Conservation (phyloP, 2,888 invertebrate genomes). For the Hirtodrosophila duncani region DNA sequence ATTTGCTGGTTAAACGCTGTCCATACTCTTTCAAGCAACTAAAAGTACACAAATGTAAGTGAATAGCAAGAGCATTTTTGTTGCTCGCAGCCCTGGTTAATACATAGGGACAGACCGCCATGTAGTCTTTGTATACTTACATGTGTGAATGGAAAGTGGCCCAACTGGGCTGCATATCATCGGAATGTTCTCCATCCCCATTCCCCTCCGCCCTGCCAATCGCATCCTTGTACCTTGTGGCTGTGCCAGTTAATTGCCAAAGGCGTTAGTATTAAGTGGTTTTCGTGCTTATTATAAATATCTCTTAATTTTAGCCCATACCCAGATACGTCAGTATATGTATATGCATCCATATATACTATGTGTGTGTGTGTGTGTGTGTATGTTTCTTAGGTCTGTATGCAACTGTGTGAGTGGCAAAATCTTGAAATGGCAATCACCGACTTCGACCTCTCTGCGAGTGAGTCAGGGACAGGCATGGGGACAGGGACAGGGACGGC, state of each 20-base stretch:
- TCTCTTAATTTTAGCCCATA: conserved; percentile 76
- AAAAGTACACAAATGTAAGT: no score
- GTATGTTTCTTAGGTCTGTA: conserved; percentile 8
- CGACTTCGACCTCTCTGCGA: conserved; percentile 46
- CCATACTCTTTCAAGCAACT: no score
- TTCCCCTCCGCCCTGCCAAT: no score
- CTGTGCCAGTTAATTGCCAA: conserved; percentile 75
- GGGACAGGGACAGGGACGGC: conserved; percentile 1
- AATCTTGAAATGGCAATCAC: conserved; percentile 74
- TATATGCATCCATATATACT: conserved; percentile 8
- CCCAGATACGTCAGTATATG: conserved; percentile 30
- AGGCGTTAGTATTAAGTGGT: conserved; percentile 78
- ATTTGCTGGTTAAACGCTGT: no score
- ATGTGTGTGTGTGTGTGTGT: conserved; percentile 16
- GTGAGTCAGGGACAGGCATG: no score
- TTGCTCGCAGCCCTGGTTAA: no score
- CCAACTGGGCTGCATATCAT: conserved; percentile 29
- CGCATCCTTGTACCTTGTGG: conserved; percentile 47
- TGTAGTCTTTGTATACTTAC: conserved; percentile 6
- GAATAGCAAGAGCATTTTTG: no score
- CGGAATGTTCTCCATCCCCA: conserved; percentile 53
- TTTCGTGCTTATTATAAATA: conserved; percentile 78
- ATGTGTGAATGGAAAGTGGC: conserved; percentile 17
- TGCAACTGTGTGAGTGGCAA: conserved; percentile 38
- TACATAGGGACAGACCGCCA: neutral